phyloP scores from a whole-genome alignment of 2,113 vertebrate species.

The Sarotherodon lohbergeri region DNA sequence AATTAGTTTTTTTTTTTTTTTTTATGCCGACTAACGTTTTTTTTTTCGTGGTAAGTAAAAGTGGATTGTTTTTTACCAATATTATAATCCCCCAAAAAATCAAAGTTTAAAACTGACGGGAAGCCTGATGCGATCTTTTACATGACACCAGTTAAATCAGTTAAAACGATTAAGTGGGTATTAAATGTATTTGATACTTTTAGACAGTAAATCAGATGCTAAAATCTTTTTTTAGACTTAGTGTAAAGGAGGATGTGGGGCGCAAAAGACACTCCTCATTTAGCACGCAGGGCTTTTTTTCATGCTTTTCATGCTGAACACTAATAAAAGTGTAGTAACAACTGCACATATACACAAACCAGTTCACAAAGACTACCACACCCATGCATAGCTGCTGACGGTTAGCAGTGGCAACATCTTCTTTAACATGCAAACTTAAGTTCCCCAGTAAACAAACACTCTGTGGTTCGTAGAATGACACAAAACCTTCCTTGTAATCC shows the following conservation, averaged over 20 bases:
- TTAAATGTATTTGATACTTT: neutral
- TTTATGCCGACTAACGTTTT: neutral
- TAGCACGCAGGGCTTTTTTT: neutral
- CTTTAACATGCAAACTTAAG: neutral
- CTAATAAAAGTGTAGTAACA: neutral
- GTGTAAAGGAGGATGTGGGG: neutral
- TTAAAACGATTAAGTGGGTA: neutral
- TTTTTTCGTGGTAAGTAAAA: neutral
- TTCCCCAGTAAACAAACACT: neutral
- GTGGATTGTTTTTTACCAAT: neutral
- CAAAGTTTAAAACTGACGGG: neutral
- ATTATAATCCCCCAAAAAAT: rapidly evolving
- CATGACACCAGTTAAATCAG: neutral
- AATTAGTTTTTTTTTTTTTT: rapidly evolving
- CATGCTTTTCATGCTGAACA: neutral
- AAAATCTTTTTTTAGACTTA: no score
- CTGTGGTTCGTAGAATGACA: rapidly evolving
- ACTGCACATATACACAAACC: neutral
- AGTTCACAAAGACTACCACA: neutral
- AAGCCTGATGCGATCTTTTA: rapidly evolving
- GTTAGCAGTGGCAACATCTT: neutral
- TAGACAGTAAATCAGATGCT: neutral
- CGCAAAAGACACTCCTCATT: neutral
- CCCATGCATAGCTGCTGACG: neutral
- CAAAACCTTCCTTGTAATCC: neutral